Evolutionary conservation across 2,888 invertebrate species (phyloP).

Genomic region (Harpalus rubripes): DNA sequence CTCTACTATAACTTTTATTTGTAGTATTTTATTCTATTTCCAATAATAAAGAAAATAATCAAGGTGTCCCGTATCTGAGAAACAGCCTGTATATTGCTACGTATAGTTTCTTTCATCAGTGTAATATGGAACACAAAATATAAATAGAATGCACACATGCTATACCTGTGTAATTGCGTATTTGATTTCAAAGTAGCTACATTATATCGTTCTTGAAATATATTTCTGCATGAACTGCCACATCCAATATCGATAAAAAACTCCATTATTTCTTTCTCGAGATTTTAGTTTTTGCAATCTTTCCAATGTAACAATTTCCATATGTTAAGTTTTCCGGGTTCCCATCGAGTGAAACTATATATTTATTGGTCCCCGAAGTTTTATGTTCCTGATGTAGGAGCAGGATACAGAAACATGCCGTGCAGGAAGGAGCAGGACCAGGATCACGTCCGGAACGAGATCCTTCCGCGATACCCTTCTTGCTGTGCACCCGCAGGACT

Average conservation of each 20-base stretch:
- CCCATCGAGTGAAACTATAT: slow-evolving; percentile 23
- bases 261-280: not conserved
- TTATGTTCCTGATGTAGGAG: slow-evolving; percentile 29
- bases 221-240: not conserved
- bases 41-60: too few relatives aligned
- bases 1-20: too few relatives aligned
- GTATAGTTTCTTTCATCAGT: too few relatives aligned
- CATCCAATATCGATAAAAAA: not conserved
- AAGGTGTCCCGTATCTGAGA: too few relatives aligned
- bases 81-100: too few relatives aligned
- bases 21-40: too few relatives aligned
- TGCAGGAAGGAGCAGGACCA: slow-evolving; percentile 34
- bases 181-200: too few relatives aligned
- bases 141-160: too few relatives aligned
- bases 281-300: not conserved
- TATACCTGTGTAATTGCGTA: too few relatives aligned
- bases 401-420: slow-evolving; percentile 36
- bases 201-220: too few relatives aligned
- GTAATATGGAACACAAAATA: too few relatives aligned
- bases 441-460: slow-evolving; percentile 48
- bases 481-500: slow-evolving; percentile 31
- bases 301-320: slow-evolving; percentile 14
- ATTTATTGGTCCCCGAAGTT: slow-evolving; percentile 44
- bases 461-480: slow-evolving; percentile 16
- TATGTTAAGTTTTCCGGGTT: not conserved